phyloP scores from a whole-genome alignment of 2,888 invertebrate genomes.

The Tachystola acroxantha region DNA sequence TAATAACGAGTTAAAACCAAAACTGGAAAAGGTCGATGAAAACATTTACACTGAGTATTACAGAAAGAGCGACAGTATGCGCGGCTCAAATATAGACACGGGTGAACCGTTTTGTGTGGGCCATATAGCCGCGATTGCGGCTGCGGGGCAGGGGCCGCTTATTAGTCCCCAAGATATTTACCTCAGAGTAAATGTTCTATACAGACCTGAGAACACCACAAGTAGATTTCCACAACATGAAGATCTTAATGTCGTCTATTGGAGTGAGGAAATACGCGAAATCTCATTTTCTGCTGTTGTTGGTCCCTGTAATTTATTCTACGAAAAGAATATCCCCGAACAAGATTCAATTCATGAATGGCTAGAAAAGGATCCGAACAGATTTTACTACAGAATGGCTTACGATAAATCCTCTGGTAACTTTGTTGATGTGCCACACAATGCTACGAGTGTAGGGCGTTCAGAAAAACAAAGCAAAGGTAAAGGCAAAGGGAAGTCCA shows the following conservation, averaged over 20 bases:
- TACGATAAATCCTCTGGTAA: conserved; percentile 77
- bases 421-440: conserved; percentile 80
- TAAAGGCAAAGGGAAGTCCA: conserved; percentile 82
- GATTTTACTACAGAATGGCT: conserved; percentile 86
- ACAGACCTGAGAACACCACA: conserved; percentile 86
- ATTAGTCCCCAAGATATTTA: conserved; percentile 79
- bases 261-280: conserved; percentile 84
- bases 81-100: conserved; percentile 84
- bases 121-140: conserved; percentile 80
- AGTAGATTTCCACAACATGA: conserved; percentile 78
- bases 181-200: conserved; percentile 83
- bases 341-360: conserved; percentile 75
- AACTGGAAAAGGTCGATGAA: conserved; percentile 80
- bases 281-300: conserved; percentile 79
- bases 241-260: conserved; percentile 86
- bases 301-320: conserved; percentile 84
- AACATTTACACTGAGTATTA: conserved; percentile 89
- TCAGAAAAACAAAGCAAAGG: conserved; percentile 79
- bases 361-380: conserved; percentile 80
- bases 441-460: conserved; percentile 78
- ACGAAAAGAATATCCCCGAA: conserved; percentile 79
- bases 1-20: conserved; percentile 35
- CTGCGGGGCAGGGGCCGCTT: conserved; percentile 68
- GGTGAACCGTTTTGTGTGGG: conserved; percentile 88
- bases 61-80: conserved; percentile 82